Evolutionary conservation across 2,888 invertebrate species (phyloP).

Genomic region (Trachelus iudaicus): DNA sequence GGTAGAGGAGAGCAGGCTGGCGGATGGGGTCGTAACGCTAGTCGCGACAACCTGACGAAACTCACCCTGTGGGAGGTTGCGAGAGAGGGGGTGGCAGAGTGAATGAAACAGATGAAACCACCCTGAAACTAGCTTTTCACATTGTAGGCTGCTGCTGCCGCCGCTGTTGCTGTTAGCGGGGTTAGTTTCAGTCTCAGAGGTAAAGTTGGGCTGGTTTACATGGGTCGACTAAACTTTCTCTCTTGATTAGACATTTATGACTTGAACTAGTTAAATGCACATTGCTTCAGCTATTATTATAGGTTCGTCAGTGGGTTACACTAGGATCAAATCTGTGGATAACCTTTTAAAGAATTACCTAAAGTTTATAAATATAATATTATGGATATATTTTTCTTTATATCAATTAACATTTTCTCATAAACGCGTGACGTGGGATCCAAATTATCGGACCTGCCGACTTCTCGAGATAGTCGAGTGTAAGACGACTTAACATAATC

Average conservation of each 20-base stretch:
- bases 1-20: neutral
- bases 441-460: neutral
- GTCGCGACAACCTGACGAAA: conserved; percentile 16
- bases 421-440: neutral
- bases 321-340: too few species aligned
- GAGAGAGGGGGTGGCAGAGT: conserved; percentile 3
- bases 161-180: neutral
- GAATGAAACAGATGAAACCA: neutral
- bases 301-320: neutral
- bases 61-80: conserved; percentile 17
- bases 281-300: neutral
- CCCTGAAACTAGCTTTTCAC: conserved; percentile 31
- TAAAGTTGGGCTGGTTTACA: neutral
- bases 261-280: neutral
- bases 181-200: too few species aligned
- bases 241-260: conserved; percentile 8
- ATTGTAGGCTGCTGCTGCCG: neutral
- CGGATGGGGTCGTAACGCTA: neutral
- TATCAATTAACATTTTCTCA: neutral
- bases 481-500: too few species aligned
- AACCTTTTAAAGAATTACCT: too few species aligned
- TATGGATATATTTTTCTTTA: neutral
- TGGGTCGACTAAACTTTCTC: neutral
- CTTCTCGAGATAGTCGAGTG: too few species aligned
- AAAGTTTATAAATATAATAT: neutral